A percentile compares a stretch with the other conserved stretches of the same genome.
Conservation (phyloP, 2,888 invertebrate species). For the Tetragonula carbonaria region DNA sequence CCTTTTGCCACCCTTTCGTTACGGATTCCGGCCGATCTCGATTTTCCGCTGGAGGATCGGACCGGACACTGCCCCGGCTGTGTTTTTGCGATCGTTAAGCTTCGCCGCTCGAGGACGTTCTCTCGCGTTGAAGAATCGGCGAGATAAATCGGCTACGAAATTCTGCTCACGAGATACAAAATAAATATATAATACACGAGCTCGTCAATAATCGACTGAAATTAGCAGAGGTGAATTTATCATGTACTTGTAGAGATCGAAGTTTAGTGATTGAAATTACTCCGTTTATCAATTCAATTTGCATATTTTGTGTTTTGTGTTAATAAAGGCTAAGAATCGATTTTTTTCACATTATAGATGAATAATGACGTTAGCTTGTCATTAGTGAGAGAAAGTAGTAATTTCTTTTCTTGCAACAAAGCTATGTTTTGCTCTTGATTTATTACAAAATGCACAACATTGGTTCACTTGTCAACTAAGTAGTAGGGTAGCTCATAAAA, state of each 20-base stretch:
- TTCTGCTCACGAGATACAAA: neutral
- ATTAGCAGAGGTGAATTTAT: neutral
- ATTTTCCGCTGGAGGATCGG: conserved; percentile 43
- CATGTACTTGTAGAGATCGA: too few relatives aligned
- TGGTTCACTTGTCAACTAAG: too few relatives aligned
- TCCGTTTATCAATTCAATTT: too few relatives aligned
- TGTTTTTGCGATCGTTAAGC: conserved; percentile 38
- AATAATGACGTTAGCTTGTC: too few relatives aligned
- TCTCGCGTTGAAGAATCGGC: neutral
- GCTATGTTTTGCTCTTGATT: neutral
- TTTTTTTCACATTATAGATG: too few relatives aligned
- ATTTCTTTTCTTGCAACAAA: too few relatives aligned
- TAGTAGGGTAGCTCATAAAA: too few relatives aligned
- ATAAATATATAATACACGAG: neutral
- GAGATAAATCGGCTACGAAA: neutral
- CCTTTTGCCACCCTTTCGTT: conserved; percentile 40
- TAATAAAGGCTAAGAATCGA: too few relatives aligned
- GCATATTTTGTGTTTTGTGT: too few relatives aligned
- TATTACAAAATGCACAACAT: neutral
- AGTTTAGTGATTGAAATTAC: too few relatives aligned
- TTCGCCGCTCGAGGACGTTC: conserved; percentile 16
- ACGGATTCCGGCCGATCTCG: conserved; percentile 50
- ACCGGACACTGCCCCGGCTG: neutral
- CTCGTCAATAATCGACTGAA: neutral
- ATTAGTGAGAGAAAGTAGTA: too few relatives aligned